phyloP scores from a whole-genome alignment of 1,140 invertebrate genomes.

The Drosophila mayri region DNA sequence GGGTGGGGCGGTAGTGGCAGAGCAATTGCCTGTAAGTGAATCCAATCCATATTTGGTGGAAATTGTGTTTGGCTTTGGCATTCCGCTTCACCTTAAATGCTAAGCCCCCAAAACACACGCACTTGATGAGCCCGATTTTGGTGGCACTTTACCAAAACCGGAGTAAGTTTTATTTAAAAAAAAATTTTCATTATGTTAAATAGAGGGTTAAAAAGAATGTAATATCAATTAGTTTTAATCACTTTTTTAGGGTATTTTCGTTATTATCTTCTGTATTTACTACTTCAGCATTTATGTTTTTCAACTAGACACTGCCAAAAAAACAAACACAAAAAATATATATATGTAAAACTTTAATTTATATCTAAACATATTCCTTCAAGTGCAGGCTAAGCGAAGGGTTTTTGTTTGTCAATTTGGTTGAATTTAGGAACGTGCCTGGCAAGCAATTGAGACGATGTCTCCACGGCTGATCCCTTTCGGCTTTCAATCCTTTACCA shows the following conservation, averaged over 20 bases:
- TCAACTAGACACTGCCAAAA: not conserved
- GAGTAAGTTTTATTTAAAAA: not conserved
- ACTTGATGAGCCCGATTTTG: conserved; percentile 60
- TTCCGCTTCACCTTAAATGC: conserved; percentile 47
- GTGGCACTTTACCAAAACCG: not conserved
- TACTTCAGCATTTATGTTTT: not conserved
- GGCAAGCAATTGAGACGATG: conserved; percentile 42
- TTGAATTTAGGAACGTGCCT: conserved; percentile 59
- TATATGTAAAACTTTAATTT: not conserved
- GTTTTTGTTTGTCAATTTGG: conserved; percentile 77
- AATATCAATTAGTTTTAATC: too few species aligned
- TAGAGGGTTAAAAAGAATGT: too few species aligned
- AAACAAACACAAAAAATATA: not conserved
- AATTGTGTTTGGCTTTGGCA: conserved; percentile 71
- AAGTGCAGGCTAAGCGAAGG: conserved; percentile 11
- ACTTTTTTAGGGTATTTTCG: too few species aligned
- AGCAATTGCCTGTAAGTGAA: conserved; percentile 43
- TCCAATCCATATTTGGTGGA: conserved; percentile 63
- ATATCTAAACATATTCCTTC: not conserved
- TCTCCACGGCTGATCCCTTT: conserved; percentile 60
- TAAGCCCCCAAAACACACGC: conserved; percentile 16
- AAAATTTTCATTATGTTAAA: too few species aligned
- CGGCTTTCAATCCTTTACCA: conserved; percentile 51
- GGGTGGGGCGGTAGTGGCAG: not conserved
- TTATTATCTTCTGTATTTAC: too few species aligned